Conservation (phyloP, 2,888 invertebrate genomes). For the Aricia artaxerxes region DNA sequence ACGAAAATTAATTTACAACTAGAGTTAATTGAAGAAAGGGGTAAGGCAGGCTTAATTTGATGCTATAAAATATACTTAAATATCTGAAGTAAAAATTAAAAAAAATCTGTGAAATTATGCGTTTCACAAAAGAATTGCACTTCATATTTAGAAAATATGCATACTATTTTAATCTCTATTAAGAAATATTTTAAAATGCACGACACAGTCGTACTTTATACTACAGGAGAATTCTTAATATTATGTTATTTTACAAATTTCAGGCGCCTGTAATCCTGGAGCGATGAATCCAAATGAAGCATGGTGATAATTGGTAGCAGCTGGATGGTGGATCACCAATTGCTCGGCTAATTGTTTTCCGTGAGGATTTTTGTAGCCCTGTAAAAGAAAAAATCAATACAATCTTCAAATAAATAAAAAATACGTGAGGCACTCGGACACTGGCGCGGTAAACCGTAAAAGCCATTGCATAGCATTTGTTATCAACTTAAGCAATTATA, state of each 20-base stretch:
- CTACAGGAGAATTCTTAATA: background rate
- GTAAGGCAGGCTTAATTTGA: background rate
- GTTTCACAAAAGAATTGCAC: no score
- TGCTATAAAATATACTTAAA: no score
- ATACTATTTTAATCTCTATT: no score
- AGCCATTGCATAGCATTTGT: no score
- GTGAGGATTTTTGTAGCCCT: background rate
- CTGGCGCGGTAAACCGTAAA: no score
- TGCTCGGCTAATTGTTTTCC: background rate
- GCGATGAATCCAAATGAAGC: background rate
- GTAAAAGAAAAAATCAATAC: background rate
- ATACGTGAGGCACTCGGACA: no score
- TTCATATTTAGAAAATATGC: no score
- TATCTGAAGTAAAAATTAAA: background rate
- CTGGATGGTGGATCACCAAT: background rate
- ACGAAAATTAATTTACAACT: background rate
- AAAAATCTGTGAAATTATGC: no score
- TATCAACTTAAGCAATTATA: no score
- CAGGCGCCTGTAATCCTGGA: background rate
- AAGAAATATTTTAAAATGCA: no score
- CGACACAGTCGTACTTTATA: no score
- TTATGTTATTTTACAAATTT: background rate
- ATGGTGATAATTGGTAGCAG: background rate
- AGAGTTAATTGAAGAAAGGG: background rate
- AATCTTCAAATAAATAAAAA: no score